Evolutionary conservation across 2,113 vertebrate genomes (phyloP), one percentile per base, ranked within the genome.

Genomic region (Pelodiscus sinensis): DNA sequence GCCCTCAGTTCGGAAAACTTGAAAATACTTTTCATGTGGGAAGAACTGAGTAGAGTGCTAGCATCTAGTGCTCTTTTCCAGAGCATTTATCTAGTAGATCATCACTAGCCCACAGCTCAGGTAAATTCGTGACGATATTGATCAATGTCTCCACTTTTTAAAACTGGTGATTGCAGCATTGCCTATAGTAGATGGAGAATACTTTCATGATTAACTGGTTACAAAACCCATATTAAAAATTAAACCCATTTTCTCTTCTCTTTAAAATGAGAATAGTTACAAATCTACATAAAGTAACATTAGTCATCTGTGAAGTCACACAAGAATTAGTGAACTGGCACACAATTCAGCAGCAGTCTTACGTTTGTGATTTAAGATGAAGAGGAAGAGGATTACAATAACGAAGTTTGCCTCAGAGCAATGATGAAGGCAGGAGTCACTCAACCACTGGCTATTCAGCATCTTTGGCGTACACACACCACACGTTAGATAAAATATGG

Each of bases 201-300:
- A 22, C 5, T 89, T 88, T 93, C 92, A 91, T 0, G 2, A 75
- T 54, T 62, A 84, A 78, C 78, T 90, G 90, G 55, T 86, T 90
- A 62, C 71, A 90, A 3, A 80, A 85, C 18, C 89, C 79, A 80
- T 31, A 25, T 25, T 19, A 90, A 71, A 92, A 95, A 95, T 93
- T 92, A 92, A 94, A 92, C 77, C 92, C 68, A 83, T 88, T 96
- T 92, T 80, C 78, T 88, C 9, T 71, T 92, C 65, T 92, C 80
- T 62, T 96, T 88, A 79, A 93, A 95, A 92, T 81, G 78, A 9
- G 35, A 75, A 92, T 56, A 16, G 84, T 82, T 93, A 91, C 87
- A 96, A 95, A 91, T 38, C 87, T 94, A 91, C 51, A 94, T 73
- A 92, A 93, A 94, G 88, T 88, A 92, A 80, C n/a, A 94, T 86